Percentiles rank a stretch among this genome's conserved stretches.
Evolutionary conservation across 1,140 invertebrate genomes (phyloP).

Genomic region (Ephestia elutella): DNA sequence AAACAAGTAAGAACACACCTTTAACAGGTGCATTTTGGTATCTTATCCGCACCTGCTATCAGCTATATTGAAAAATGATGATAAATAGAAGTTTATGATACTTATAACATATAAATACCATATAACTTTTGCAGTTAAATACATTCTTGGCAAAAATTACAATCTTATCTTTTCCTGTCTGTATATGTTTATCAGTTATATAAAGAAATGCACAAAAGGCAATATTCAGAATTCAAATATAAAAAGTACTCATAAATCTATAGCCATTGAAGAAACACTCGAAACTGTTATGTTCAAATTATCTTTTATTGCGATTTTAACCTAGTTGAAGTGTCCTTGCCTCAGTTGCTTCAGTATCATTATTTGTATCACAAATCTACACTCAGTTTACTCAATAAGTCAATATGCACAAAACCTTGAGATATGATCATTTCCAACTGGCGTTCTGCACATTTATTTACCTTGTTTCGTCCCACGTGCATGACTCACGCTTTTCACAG

Average conservation of each 20-base stretch:
- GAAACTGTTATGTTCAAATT: too few species aligned
- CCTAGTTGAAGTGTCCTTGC: not conserved
- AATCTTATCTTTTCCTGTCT: too few species aligned
- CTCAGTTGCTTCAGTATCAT: not conserved
- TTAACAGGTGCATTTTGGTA: not conserved
- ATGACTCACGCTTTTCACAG: conserved; percentile 47
- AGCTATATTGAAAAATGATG: not conserved
- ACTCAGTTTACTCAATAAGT: not conserved
- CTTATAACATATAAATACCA: too few species aligned
- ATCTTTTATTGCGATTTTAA: not conserved
- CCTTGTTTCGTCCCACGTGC: conserved; percentile 37
- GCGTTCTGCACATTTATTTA: not conserved
- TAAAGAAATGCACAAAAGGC: too few species aligned
- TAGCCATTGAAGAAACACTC: too few species aligned
- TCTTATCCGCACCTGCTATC: conserved; percentile 4
- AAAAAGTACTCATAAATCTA: too few species aligned
- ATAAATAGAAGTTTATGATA: too few species aligned
- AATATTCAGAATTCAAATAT: too few species aligned
- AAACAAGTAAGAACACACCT: not conserved
- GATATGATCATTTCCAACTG: not conserved
- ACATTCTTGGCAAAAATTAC: too few species aligned
- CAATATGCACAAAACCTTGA: conserved; percentile 5
- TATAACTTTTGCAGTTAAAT: too few species aligned
- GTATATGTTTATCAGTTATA: too few species aligned
- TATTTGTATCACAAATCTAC: not conserved